Evolutionary conservation across 1,140 invertebrate species (phyloP), one percentile per base, ranked within the genome.

Genomic region (Panagrolaimus sp.): DNA sequence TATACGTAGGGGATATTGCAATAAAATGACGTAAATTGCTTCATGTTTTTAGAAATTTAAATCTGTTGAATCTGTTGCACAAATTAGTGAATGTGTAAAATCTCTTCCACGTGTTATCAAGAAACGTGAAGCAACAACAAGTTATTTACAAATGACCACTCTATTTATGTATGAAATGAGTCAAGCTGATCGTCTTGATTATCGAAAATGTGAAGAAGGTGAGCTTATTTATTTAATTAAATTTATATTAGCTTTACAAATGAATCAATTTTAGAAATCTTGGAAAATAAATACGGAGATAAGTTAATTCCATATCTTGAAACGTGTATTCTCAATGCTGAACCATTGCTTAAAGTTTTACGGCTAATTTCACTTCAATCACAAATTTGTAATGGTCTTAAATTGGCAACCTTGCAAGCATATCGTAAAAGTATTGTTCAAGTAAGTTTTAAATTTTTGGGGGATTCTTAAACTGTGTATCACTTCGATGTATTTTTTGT

Each of bases 381-480:
- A 20, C 51, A 57, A 57, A 57, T 57, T 20, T 25, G 20, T 27
- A 57, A 57, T 57, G 51, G 51, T 16, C 51, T 57, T 27, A 57
- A 57, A 20, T 11, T 57, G 20, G 20, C 51, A 11, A 57, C 51
- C 13, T 16, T 57, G n/a, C 51, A 57, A 57, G 9, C 20, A 20
- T 57, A 57, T 57, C 51, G 51, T 4, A 20, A 27, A 57, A 20
- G 20, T 11, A 27, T 57, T 2, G 20, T 11, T 9, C 31, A 38
- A 2, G 31, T 38, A 38, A 38, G 31, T 38, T 38, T 38, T 38
- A n/a, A n/a, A n/a, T 38, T 38, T 38, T 38, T 4, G 7, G 2
- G 7, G 31, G 31, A 38, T 38, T 38, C 7, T 38, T 38, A 38
- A 38, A 38, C 31, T 38, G 31, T 38, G 31, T 38, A n/a, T n/a